Conservation (phyloP, 2,888 invertebrate genomes). For the Cryptus viduatorius region DNA sequence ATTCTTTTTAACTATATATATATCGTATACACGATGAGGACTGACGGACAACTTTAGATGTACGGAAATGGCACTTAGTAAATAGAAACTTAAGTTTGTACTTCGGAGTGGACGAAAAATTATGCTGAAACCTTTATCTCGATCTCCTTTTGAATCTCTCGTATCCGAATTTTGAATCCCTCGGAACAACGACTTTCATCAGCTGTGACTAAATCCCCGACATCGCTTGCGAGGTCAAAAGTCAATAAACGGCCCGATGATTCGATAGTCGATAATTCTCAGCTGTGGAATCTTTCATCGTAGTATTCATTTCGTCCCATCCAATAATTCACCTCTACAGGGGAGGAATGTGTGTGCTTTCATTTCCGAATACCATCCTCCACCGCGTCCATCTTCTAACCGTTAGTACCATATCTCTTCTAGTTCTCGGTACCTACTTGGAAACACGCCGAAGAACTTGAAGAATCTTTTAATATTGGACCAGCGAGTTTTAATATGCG, state of each 20-base stretch:
- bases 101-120: too few species aligned
- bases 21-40: too few species aligned
- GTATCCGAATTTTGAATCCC: neutral
- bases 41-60: too few species aligned
- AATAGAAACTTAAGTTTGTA: too few species aligned
- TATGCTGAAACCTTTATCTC: too few species aligned
- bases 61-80: too few species aligned
- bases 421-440: neutral
- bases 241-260: neutral
- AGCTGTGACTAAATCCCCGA: neutral
- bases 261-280: neutral
- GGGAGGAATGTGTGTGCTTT: constrained; percentile 48
- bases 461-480: constrained; percentile 75
- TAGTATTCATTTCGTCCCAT: constrained; percentile 31
- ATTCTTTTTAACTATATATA: too few species aligned
- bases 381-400: neutral
- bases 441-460: constrained; percentile 11
- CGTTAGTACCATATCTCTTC: neutral
- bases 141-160: too few species aligned
- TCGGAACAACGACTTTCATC: neutral
- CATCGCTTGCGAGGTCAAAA: neutral
- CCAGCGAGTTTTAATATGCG: constrained; percentile 71
- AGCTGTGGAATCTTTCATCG: neutral
- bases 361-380: constrained; percentile 44
- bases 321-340: constrained; percentile 40